A percentile compares a stretch with the other conserved stretches of the same genome.
phyloP scores from a whole-genome alignment of 2,797 vertebrate genomes.

The Geranospiza caerulescens region DNA sequence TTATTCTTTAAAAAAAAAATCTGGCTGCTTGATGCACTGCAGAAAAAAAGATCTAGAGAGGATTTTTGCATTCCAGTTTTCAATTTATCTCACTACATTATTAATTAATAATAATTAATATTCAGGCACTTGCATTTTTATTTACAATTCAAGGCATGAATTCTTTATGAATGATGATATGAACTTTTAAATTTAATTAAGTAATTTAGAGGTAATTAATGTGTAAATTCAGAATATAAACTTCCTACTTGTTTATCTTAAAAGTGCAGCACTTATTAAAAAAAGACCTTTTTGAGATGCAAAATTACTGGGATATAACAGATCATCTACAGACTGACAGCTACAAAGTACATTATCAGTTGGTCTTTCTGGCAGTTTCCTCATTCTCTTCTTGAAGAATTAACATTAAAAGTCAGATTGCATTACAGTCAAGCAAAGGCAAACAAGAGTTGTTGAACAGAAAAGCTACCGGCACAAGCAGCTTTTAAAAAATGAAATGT shows the following conservation, averaged over 20 bases:
- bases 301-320: conserved; percentile 19
- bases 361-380: conserved; percentile 14
- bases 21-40: conserved; percentile 66
- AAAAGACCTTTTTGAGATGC: conserved; percentile 64
- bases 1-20: conserved; percentile 78
- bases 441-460: not conserved
- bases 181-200: conserved; percentile 94
- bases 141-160: conserved; percentile 92
- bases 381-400: conserved; percentile 36
- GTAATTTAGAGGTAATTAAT: conserved; percentile 95
- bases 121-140: conserved; percentile 88
- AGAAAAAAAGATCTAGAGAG: conserved; percentile 75
- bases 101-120: conserved; percentile 97
- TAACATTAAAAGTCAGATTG: conserved; percentile 48
- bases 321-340: conserved; percentile 12
- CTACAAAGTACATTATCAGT: not conserved
- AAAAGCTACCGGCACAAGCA: conserved; percentile 22
- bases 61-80: conserved; percentile 73
- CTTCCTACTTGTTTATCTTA: conserved; percentile 64
- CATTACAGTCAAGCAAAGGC: conserved; percentile 41
- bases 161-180: conserved; percentile 89
- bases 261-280: conserved; percentile 61
- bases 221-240: conserved; percentile 81
- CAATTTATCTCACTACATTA: conserved; percentile 87
- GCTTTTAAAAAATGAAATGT: not conserved